Base-by-base conservation (phyloP, 1,140 invertebrate species). In the Euura lappo region DNA sequence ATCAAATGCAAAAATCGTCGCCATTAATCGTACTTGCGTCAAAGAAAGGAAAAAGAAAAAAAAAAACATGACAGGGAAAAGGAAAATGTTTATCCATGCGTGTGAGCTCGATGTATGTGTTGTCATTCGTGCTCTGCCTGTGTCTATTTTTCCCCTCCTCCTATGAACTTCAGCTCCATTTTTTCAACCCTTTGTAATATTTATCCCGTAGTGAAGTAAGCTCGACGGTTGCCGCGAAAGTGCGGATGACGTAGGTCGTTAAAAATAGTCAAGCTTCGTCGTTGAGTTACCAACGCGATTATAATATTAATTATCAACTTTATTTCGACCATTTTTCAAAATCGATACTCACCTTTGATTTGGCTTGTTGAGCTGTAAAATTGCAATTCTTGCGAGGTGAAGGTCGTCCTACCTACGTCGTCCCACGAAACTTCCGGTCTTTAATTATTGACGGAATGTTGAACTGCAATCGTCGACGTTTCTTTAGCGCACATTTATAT, bases 91-190 rank as follows among this genome's bases (percentile, higher is more conserved):
- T 60, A 60, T 60, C 51, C 51, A 60, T 60, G 51, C 51, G 77
- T 81, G 79, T 79, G 74, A 85, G 84, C 81, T 86, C 80, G 79
- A 79, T 86, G 85, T 85, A 77, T 84, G 82, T 80, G 78, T 76
- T 85, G 85, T 85, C 81, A 83, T 78, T 82, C 77, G 79, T 81
- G 81, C 80, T 81, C 76, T 81, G 81, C 81, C 81, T 83, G 80
- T 78, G 75, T 79, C 75, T 79, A 74, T 79, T 73, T 78, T 74
- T 66, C 79, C 66, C 45, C 3, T 44, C 11, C 13, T 70, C 13
- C 69, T 10, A 8, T 42, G 28, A 42, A 68, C 66, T 68, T 44
- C 44, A 70, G 69, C 13, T 70, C 69, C 51, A 60, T 45, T 72
- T 28, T 28, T 71, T 42, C 13, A 72, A 76, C 72, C 73, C 73